Conservation (phyloP, 2,888 invertebrate species). For the Blastobasis adustella region DNA sequence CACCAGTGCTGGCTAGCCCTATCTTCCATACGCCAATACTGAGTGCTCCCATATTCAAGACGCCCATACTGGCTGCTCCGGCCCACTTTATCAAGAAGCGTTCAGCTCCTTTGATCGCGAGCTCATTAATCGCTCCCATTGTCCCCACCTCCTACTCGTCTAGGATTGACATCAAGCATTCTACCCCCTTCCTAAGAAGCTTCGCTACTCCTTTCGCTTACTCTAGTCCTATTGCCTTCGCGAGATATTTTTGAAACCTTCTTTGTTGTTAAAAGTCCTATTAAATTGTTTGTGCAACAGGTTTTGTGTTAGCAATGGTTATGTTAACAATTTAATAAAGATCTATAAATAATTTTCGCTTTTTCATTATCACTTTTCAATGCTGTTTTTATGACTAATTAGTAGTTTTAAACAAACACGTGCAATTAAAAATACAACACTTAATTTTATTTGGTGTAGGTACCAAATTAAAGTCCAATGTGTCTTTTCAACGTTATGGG, state of each 20-base stretch:
- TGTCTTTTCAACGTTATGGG: no score
- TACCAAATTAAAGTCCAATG: no score
- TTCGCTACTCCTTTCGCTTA: conserved; percentile 26
- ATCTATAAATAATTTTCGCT: no score
- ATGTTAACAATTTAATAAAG: no score
- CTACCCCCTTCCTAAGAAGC: conserved; percentile 29
- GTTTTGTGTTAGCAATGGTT: no score
- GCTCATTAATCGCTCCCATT: conserved; percentile 27
- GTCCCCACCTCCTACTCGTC: conserved; percentile 31
- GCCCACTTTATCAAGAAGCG: conserved; percentile 11
- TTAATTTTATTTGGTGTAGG: no score
- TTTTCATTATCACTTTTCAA: no score
- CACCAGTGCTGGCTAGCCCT: conserved; percentile 17
- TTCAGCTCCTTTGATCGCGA: conserved; percentile 28
- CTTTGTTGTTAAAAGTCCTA: no score
- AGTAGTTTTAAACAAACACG: no score
- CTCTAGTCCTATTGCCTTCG: conserved; percentile 18
- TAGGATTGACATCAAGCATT: conserved; percentile 32
- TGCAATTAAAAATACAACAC: no score
- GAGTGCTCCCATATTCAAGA: conserved; percentile 14
- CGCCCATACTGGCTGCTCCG: conserved; percentile 10
- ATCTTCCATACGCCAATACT: conserved; percentile 18
- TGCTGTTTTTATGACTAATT: no score
- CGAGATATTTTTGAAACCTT: neutral
- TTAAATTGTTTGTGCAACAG: no score